A percentile compares a stretch with the other conserved stretches of the same genome.
These are phyloP conservation scores for Helicoverpa zea DNA, from an alignment of 1,140 invertebrate species.

Conservation along the genomic window DNA sequence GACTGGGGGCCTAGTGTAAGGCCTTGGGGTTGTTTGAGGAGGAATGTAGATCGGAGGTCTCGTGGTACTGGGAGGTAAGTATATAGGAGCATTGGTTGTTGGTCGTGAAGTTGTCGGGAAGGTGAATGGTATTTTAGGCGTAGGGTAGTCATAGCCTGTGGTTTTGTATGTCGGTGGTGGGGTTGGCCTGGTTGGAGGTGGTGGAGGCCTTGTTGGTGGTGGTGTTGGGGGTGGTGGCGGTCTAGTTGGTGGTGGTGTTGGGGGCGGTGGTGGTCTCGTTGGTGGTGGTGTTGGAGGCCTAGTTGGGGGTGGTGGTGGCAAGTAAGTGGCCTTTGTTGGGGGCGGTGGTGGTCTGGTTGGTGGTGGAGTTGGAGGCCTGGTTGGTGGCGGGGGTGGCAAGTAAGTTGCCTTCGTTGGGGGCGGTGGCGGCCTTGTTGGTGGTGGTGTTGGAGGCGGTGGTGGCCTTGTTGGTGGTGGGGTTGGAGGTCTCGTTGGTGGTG, in stretches of 20 bases:
- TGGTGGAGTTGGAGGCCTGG: conserved; percentile 32
- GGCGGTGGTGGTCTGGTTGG: conserved; percentile 37
- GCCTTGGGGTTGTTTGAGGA: conserved; percentile 32
- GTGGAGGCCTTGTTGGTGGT: too few species aligned
- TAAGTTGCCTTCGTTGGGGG: conserved; percentile 25
- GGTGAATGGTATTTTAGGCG: conserved; percentile 60
- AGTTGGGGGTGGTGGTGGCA: conserved; percentile 33
- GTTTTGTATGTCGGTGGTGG: conserved; percentile 49
- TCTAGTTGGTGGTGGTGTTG: conserved; percentile 44
- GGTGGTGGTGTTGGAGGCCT: conserved; percentile 36
- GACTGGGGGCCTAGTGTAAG: conserved; percentile 38
- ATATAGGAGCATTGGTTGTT: not conserved
- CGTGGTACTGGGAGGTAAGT: conserved; percentile 42
- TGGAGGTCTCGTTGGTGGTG: conserved; percentile 30
- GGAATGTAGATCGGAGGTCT: conserved; percentile 52
- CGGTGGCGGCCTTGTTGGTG: conserved; percentile 45
- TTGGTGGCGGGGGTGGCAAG: conserved; percentile 35
- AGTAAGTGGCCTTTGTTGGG: conserved; percentile 31
- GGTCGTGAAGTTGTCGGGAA: conserved; percentile 51
- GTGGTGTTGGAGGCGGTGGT: conserved; percentile 41
- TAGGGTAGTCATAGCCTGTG: conserved; percentile 61
- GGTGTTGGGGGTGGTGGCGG: conserved; percentile 23
- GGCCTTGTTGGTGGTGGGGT: conserved; percentile 43
- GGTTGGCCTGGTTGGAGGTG: conserved; percentile 17
- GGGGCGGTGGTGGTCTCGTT: conserved; percentile 46